A percentile compares a stretch with the other conserved stretches of the same genome.
These are phyloP conservation scores for Agonum fuliginosum DNA, from an alignment of 2,888 invertebrate genomes.

Conservation along the genomic window DNA sequence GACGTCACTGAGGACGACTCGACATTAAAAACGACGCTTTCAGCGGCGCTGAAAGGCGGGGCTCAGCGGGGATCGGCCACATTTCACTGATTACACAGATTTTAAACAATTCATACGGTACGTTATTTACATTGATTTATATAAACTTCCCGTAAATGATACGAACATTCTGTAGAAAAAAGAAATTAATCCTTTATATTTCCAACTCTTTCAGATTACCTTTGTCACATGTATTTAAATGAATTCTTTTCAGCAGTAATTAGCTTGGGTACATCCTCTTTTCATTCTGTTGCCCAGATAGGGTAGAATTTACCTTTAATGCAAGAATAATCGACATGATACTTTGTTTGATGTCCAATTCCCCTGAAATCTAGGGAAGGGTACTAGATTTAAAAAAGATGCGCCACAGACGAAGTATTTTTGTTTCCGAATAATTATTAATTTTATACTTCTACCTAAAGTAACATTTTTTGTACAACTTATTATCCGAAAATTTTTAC, in stretches of 20 bases:
- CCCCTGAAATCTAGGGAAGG: too few species aligned
- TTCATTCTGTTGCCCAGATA: too few species aligned
- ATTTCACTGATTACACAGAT: slow-evolving; percentile 45
- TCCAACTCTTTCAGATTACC: neutral
- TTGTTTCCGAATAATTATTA: too few species aligned
- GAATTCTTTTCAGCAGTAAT: neutral
- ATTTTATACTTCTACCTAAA: too few species aligned
- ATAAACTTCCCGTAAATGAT: slow-evolving; percentile 39
- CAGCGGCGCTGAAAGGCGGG: slow-evolving; percentile 23
- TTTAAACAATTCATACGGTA: slow-evolving; percentile 43
- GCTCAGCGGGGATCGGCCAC: neutral
- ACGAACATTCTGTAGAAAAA: neutral
- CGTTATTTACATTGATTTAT: slow-evolving; percentile 31
- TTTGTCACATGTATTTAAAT: neutral
- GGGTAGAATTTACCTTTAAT: too few species aligned
- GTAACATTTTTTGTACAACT: too few species aligned
- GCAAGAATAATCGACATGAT: too few species aligned
- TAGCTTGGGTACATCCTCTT: too few species aligned
- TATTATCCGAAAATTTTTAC: too few species aligned
- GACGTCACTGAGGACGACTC: slow-evolving; percentile 22
- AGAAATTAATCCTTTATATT: neutral
- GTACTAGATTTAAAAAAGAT: too few species aligned
- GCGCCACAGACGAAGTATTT: too few species aligned
- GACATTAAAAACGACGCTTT: slow-evolving; percentile 52
- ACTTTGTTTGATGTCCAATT: too few species aligned